Evolutionary conservation across 1,140 invertebrate species (phyloP), one percentile per base, ranked within the genome.

Genomic region (Dreissena polymorpha): DNA sequence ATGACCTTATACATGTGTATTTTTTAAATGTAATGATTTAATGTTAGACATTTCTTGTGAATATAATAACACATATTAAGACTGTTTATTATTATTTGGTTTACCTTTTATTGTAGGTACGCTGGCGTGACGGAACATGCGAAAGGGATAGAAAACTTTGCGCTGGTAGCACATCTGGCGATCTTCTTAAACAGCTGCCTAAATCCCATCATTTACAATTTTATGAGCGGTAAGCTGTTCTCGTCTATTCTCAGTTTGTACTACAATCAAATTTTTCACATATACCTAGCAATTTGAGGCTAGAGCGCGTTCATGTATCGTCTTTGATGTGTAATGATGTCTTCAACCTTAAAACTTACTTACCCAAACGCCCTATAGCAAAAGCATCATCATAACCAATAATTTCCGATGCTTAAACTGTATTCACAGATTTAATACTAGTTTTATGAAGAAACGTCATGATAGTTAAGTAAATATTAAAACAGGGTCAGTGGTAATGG

Each of bases 131-230:
- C 70, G 13, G 25, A 80, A n/a, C 55, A 50, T 10, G 50, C 63
- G 39, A 25, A 25, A 8, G 60, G 55, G 7, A 65, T 29, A 27
- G 13, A 51, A 10, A 65, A 67, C 25, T 27, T 90, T 53, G 85
- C 88, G n/a, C 69, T 90, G 60, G 79, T 87, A 50, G 85, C 88
- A 27, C 90, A 90, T 71, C 88, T 76, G 84, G 81, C 90, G 1
- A 86, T 95, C 90, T 97, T 97, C 91, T 95, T 96, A 49, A 97
- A 97, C 92, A 97, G 96, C 84, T 96, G 96, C 5, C 94, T 97
- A 71, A 98, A 98, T 94, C 97, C 97, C 0, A 93, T 98, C 74
- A 97, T 98, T 83, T 98, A 98, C 93, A 97, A 97, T 92, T 97
- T 98, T 89, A 98, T 98, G 97, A 97, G 96, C 90, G 96, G 97